These are phyloP conservation scores for Dasysyrphus albostriatus DNA, from an alignment of 2,888 invertebrate genomes.

Conservation along the genomic window DNA sequence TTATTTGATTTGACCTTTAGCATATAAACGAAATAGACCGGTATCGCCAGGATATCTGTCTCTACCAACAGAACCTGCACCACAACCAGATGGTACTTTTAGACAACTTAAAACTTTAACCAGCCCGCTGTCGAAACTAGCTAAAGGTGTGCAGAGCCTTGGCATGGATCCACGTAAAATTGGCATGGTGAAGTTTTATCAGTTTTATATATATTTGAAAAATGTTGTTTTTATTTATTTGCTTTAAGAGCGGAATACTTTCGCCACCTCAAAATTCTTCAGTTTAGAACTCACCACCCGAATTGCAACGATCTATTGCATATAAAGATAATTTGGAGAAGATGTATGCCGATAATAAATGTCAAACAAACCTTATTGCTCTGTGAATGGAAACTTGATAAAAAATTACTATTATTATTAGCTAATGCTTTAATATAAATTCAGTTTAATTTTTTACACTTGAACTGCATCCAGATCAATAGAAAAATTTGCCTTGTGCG, in stretches of 20 bases:
- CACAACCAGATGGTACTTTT: slow-evolving; percentile 92
- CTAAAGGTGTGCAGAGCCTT: slow-evolving; percentile 93
- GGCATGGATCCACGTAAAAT: slow-evolving; percentile 93
- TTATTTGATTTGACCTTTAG: too few relatives aligned
- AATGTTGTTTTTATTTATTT: background rate
- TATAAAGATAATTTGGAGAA: slow-evolving; percentile 88
- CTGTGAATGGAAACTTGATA: slow-evolving; percentile 85
- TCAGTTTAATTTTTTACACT: too few relatives aligned
- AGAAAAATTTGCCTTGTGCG: too few relatives aligned
- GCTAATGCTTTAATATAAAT: too few relatives aligned
- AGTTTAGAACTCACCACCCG: slow-evolving; percentile 79
- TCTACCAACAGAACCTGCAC: slow-evolving; percentile 87
- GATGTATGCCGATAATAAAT: slow-evolving; percentile 88
- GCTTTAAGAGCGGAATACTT: slow-evolving; percentile 79
- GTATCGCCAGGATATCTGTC: slow-evolving; percentile 85
- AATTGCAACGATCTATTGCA: slow-evolving; percentile 76
- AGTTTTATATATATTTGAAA: background rate
- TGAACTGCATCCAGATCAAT: too few relatives aligned
- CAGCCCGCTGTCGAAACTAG: slow-evolving; percentile 92
- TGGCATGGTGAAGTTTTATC: slow-evolving; percentile 77
- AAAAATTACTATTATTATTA: background rate
- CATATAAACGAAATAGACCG: slow-evolving; percentile 83
- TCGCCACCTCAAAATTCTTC: slow-evolving; percentile 77
- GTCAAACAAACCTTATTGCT: slow-evolving; percentile 91
- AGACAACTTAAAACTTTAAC: slow-evolving; percentile 88